Evolutionary conservation across 2,888 invertebrate genomes (phyloP), one percentile per base, ranked within the genome.

Genomic region (Koerneria pararmatus): DNA sequence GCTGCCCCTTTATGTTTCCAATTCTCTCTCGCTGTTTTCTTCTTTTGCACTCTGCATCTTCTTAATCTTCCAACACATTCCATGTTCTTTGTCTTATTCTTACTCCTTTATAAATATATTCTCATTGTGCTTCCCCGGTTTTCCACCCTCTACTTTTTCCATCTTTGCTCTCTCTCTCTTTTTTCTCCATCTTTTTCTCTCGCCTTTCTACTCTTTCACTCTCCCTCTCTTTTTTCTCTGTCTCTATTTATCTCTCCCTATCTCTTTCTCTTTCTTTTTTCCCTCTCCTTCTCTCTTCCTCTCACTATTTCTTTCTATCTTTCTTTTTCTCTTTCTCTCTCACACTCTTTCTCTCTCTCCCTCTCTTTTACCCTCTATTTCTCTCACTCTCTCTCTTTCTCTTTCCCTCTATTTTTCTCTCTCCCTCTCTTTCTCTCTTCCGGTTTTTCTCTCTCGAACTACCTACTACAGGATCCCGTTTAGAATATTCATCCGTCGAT

Each of bases 371-470:
- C 27, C 24, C 41, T 37, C 59, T 24, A 29, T 24, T 32, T 31
- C 27, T 57, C 34, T 32, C 57, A 15, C 57, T 56, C 54, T n/a
- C n/a, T 5, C 51, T 60, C 60, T 48, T 34, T 19, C 35, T 24
- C 46, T 24, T 46, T 59, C 27, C 24, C 41, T 37, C 59, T 24
- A 29, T 24, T 32, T 31, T 22, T 57, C 34, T 32, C 57, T 8
- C 57, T 56, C 54, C 32, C 27, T n/a, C n/a, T n/a, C n/a, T n/a
- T n/a, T n/a, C n/a, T n/a, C n/a, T n/a, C n/a, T n/a, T n/a, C n/a
- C n/a, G n/a, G n/a, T n/a, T n/a, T n/a, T n/a, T n/a, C n/a, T n/a
- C n/a, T n/a, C n/a, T n/a, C n/a, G n/a, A n/a, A n/a, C n/a, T n/a
- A n/a, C n/a, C n/a, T n/a, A n/a, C n/a, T n/a, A n/a, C n/a, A n/a